Evolutionary conservation across 2,113 vertebrate genomes (phyloP).

Genomic region (Polypterus senegalus): DNA sequence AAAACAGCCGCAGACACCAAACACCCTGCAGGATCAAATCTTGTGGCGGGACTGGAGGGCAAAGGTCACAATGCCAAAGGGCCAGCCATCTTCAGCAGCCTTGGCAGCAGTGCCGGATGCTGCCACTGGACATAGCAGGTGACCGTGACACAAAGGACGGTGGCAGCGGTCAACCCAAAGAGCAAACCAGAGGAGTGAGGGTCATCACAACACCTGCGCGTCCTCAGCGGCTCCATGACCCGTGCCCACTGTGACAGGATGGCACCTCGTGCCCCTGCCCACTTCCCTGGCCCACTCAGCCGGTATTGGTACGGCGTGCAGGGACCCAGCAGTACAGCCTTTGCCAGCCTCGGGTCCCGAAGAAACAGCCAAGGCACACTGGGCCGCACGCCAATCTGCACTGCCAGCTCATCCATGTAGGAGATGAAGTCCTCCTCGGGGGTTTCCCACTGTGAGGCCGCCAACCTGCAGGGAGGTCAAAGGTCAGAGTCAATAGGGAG

Average conservation of each 20-base stretch:
- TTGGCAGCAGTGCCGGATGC: constrained; percentile 20
- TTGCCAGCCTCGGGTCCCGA: constrained; percentile 56
- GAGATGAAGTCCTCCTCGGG: constrained; percentile 58
- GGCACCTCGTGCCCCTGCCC: constrained; percentile 64
- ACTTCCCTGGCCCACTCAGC: constrained; percentile 64
- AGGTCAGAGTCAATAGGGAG: constrained; percentile 1
- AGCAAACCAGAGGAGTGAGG: background rate
- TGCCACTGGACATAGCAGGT: constrained; percentile 31
- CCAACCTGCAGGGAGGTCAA: constrained; percentile 48
- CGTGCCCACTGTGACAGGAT: constrained; percentile 78
- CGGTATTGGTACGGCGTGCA: constrained; percentile 72
- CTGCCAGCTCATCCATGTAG: constrained; percentile 67
- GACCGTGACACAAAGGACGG: constrained; percentile 16
- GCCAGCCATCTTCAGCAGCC: too few relatives aligned
- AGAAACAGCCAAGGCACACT: constrained; percentile 46
- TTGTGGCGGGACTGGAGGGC: too few relatives aligned
- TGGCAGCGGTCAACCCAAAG: constrained; percentile 24
- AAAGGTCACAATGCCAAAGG: too few relatives aligned
- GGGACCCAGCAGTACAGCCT: constrained; percentile 61
- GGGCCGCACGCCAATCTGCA: constrained; percentile 50
- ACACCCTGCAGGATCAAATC: too few relatives aligned
- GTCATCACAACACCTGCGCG: constrained; percentile 29
- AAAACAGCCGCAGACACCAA: too few relatives aligned
- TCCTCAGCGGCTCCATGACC: constrained; percentile 55
- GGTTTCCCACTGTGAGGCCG: constrained; percentile 60